Base-by-base conservation (phyloP, 2,888 invertebrate genomes). In the Drosophila meridiana region DNA sequence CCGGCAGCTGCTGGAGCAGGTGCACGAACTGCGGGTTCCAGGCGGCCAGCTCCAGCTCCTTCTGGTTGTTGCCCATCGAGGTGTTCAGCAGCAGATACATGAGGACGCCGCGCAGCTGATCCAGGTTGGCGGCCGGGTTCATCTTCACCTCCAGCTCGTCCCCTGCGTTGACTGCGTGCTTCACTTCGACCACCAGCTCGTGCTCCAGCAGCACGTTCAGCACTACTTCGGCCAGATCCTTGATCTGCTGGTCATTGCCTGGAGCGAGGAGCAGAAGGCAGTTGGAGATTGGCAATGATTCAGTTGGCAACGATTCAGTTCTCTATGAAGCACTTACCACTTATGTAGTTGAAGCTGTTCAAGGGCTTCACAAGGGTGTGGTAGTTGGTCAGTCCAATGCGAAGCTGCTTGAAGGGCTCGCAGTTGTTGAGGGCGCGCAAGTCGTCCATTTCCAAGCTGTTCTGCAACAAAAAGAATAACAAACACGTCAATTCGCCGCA, bases 61-160 rank as follows among this genome's bases (percentile, higher is more conserved):
- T 28, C 14, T 34, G 34, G 0, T 20, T 36, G 13, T 4, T n/a
- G 6, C 38, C 38, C 13, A 55, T 38, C 1, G 13, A 55, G 8
- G 74, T 74, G 6, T 84, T 84, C 1, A 84, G 14, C 3, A 84
- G 6, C 13, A 84, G 26, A 14, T 69, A 73, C 68, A 75, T 77
- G 11, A 82, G 28, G 0, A 70, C 30, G 0, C 89, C 90, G 11
- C 84, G 88, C 28, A 87, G 34, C 34, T 74, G 56, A n/a, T 87
- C 69, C 11, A 64, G 0, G 6, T 80, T 52, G 11, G 48, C 61
- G 0, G 28, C 36, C 0, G 58, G 14, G 8, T 14, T 38, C 4
- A 40, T 43, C 4, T 20, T 34, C 3, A 8, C 52, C 43, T 26
- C 36, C 6, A 36, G 4, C 11, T 28, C 7, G 14, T 67, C n/a